These are phyloP conservation scores for Vanessa tameamea DNA, from an alignment of 1,140 invertebrate species.

Conservation along the genomic window DNA sequence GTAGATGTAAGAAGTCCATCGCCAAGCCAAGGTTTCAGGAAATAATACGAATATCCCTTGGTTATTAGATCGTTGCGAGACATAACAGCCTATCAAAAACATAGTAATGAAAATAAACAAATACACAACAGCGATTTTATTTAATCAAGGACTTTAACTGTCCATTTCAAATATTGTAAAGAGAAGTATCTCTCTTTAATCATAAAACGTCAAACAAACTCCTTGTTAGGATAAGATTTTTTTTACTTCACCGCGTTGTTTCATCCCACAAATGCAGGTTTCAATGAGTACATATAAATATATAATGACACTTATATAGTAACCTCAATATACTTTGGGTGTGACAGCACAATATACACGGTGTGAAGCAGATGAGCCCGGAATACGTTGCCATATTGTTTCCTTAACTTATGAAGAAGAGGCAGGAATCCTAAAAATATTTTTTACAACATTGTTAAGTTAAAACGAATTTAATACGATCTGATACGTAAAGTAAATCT, in stretches of 20 bases:
- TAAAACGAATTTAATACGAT: too few relatives aligned
- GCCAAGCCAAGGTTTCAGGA: slow-evolving; percentile 85
- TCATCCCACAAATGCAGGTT: too few relatives aligned
- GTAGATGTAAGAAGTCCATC: slow-evolving; percentile 84
- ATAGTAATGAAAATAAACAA: too few relatives aligned
- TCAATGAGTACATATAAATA: too few relatives aligned
- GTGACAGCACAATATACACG: slow-evolving; percentile 46
- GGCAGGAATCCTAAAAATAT: slow-evolving; percentile 58
- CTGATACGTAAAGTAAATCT: too few relatives aligned
- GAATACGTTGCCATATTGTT: slow-evolving; percentile 47
- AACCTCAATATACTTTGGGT: slow-evolving; percentile 62
- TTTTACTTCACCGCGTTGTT: too few relatives aligned
- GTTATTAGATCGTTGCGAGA: slow-evolving; percentile 70
- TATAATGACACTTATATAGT: slow-evolving; percentile 1
- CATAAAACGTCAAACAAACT: too few relatives aligned
- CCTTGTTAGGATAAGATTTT: too few relatives aligned
- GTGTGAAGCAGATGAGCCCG: slow-evolving; percentile 47
- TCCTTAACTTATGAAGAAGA: slow-evolving; percentile 37
- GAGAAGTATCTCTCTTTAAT: too few relatives aligned
- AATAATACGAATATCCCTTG: slow-evolving; percentile 85
- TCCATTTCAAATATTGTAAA: too few relatives aligned
- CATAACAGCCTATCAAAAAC: slow-evolving; percentile 49
- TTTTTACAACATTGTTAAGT: slow-evolving; percentile 3
- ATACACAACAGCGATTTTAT: too few relatives aligned
- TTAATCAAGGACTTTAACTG: too few relatives aligned